A percentile compares a stretch with the other conserved stretches of the same genome.
These are phyloP conservation scores for Tachypleus tridentatus DNA, from an alignment of 1,140 invertebrate species.

Conservation along the genomic window DNA sequence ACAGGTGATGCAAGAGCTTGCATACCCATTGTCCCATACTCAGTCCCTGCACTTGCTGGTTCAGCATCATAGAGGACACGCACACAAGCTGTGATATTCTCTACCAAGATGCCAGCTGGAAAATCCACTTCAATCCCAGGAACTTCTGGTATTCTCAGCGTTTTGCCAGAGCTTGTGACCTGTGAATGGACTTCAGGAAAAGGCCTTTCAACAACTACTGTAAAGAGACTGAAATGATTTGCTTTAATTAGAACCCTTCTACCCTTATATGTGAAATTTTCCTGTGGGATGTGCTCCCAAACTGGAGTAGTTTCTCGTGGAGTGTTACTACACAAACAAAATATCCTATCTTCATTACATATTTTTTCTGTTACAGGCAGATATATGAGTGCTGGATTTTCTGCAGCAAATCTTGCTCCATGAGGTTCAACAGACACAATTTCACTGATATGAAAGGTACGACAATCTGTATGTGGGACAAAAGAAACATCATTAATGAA, in stretches of 20 bases:
- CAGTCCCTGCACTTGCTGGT: slow-evolving; percentile 3
- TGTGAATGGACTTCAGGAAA: slow-evolving; percentile 18
- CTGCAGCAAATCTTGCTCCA: slow-evolving; percentile 23
- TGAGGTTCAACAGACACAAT: slow-evolving; percentile 26
- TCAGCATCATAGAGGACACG: slow-evolving; percentile 24
- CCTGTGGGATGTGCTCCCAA: slow-evolving; percentile 19
- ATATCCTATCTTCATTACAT: slow-evolving; percentile 16
- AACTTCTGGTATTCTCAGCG: slow-evolving; percentile 21
- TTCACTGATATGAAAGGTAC: slow-evolving; percentile 18
- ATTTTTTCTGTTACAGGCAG: slow-evolving; percentile 21
- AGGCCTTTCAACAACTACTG: slow-evolving; percentile 21
- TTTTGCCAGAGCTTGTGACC: slow-evolving; percentile 22
- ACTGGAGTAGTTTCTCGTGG: slow-evolving; percentile 7
- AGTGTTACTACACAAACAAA: slow-evolving; percentile 25
- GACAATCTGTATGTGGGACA: background rate
- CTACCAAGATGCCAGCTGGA: slow-evolving; percentile 22
- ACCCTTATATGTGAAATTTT: slow-evolving; percentile 8
- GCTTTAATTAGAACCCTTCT: slow-evolving; percentile 23
- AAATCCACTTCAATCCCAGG: slow-evolving; percentile 27
- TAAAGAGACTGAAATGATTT: slow-evolving; percentile 26
- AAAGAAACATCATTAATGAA: slow-evolving; percentile 7
- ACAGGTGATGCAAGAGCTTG: slow-evolving; percentile 27
- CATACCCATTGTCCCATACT: background rate
- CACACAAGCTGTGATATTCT: slow-evolving; percentile 25
- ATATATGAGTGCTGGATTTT: slow-evolving; percentile 23